These are phyloP conservation scores for Podarcis raffonei DNA, from an alignment of 2,113 vertebrate genomes.

Conservation along the genomic window DNA sequence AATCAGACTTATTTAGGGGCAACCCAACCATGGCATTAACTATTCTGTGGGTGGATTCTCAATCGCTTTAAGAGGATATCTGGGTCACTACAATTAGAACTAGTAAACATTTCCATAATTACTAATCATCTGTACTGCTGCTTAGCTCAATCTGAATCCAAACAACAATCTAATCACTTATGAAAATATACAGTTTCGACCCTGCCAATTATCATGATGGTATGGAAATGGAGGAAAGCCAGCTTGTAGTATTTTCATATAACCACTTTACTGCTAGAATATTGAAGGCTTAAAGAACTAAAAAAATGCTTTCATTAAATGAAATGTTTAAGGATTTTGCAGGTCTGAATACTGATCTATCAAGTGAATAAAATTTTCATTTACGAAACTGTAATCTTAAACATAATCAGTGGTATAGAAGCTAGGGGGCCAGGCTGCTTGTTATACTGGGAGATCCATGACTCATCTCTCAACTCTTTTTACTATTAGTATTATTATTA, in stretches of 20 bases:
- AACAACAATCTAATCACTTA: slow-evolving; percentile 66
- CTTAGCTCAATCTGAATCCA: slow-evolving; percentile 40
- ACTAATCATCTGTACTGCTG: slow-evolving; percentile 61
- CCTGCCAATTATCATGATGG: slow-evolving; percentile 61
- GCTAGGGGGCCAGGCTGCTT: not conserved
- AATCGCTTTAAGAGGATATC: slow-evolving; percentile 44
- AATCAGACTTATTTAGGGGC: slow-evolving; percentile 27
- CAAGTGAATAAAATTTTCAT: not conserved
- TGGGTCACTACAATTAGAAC: slow-evolving; percentile 59
- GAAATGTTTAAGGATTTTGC: not conserved
- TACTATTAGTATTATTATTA: no score
- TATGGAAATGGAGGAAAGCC: slow-evolving; percentile 59
- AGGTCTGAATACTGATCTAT: not conserved
- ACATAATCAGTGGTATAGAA: not conserved
- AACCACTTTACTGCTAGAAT: slow-evolving; percentile 49
- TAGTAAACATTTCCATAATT: slow-evolving; percentile 67
- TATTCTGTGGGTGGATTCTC: not conserved
- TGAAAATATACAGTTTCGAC: slow-evolving; percentile 67
- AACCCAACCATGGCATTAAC: slow-evolving; percentile 35
- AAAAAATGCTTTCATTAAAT: not conserved
- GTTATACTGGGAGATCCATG: not conserved
- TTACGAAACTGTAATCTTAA: slow-evolving; percentile 4
- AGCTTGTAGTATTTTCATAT: slow-evolving; percentile 34
- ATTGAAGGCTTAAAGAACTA: slow-evolving; percentile 9
- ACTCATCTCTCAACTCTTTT: not conserved